phyloP scores from a whole-genome alignment of 2,888 invertebrate species.

The Prionchulus punctatus region DNA sequence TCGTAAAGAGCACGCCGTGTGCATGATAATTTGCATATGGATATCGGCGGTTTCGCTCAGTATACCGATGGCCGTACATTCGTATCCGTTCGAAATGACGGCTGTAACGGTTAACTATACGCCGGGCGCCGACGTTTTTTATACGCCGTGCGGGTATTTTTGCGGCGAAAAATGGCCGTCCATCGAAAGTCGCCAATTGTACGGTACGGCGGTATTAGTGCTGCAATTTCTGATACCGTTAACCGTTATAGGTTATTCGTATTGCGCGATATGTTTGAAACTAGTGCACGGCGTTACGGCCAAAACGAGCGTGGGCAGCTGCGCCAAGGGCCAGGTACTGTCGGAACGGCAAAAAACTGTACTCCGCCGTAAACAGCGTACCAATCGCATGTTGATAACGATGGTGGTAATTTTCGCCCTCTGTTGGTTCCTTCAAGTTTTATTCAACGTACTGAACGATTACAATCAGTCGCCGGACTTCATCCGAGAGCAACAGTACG shows the following conservation, averaged over 20 bases:
- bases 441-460: conserved; percentile 7
- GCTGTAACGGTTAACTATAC: background rate
- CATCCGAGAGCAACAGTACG: conserved; percentile 4
- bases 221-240: conserved; percentile 84
- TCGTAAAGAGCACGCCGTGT: conserved; percentile 49
- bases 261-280: conserved; percentile 62
- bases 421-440: conserved; percentile 4
- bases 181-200: conserved; percentile 53
- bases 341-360: conserved; percentile 56
- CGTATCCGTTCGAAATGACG: background rate
- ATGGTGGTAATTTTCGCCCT: conserved; percentile 47
- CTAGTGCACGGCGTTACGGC: background rate
- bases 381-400: conserved; percentile 86
- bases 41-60: conserved; percentile 66
- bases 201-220: conserved; percentile 65
- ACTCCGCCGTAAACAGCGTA: conserved; percentile 66
- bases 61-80: conserved; percentile 60
- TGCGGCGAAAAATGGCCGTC: conserved; percentile 58
- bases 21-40: conserved; percentile 75
- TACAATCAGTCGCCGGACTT: background rate
- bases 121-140: background rate
- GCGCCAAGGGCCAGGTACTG: too few species aligned
- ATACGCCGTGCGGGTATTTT: conserved; percentile 43
- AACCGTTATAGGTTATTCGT: conserved; percentile 72
- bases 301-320: background rate